Evolutionary conservation across 2,113 vertebrate species (phyloP).

Genomic region (Brachyhypopomus occidentalis): DNA sequence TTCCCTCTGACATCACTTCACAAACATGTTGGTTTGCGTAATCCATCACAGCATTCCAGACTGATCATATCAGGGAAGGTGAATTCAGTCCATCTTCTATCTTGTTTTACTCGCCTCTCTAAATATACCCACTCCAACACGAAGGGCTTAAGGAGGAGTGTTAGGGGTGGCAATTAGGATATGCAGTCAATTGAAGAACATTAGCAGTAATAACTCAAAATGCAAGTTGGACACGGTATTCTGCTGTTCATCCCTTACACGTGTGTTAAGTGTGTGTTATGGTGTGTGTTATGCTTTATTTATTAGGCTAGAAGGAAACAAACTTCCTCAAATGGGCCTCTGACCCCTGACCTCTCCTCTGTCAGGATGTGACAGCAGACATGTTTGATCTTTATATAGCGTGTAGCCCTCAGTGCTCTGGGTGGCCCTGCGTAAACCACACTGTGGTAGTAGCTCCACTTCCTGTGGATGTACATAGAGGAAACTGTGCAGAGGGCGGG

Average conservation of each 20-base stretch:
- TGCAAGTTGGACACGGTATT: no score
- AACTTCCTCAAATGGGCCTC: constrained; percentile 32
- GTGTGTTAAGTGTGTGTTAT: neutral
- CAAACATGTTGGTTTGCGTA: constrained; percentile 71
- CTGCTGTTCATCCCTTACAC: neutral
- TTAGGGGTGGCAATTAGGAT: no score
- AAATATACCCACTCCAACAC: neutral
- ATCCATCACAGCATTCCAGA: constrained; percentile 69
- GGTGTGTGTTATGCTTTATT: neutral
- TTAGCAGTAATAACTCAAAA: no score
- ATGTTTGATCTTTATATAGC: constrained; percentile 49
- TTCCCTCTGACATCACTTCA: constrained; percentile 65
- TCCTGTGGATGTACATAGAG: constrained; percentile 72
- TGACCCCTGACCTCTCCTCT: constrained; percentile 14
- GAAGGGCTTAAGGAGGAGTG: neutral
- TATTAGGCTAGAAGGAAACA: constrained; percentile 17
- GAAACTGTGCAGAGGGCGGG: constrained; percentile 63
- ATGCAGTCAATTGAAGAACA: no score
- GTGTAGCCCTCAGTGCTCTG: constrained; percentile 64
- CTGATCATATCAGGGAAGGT: constrained; percentile 69
- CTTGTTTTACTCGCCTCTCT: constrained; percentile 11
- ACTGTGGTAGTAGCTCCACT: constrained; percentile 68
- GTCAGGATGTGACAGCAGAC: constrained; percentile 49
- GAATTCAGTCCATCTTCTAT: constrained; percentile 51
- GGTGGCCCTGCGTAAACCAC: constrained; percentile 57